Base-by-base conservation (phyloP, 2,113 vertebrate genomes). In the Regulus satrapa region DNA sequence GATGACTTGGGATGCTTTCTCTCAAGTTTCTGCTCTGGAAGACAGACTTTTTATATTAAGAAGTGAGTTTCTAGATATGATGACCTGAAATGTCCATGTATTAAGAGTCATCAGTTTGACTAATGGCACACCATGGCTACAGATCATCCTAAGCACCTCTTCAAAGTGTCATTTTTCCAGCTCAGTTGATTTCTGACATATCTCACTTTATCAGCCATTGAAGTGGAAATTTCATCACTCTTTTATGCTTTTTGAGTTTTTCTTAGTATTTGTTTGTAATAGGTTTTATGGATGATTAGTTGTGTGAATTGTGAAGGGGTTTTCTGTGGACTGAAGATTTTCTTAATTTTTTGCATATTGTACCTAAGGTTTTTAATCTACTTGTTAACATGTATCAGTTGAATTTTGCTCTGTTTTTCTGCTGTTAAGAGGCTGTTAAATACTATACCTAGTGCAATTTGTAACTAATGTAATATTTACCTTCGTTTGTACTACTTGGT, bases 281-380 rank as follows among this genome's bases (percentile, higher is more conserved):
- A 97, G 97, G 95, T 97, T 98, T 98, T 98, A 97, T 97, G 98
- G 98, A 93, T 98, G 98, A 98, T 98, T 98, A 97, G 97, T 97
- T 98, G 96, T 98, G 85, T 62, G 96, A 96, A 97, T 97, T 97
- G 89, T 49, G 41, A 94, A 31, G 11, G 17, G 14, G 11, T 29
- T 97, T 97, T 95, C 94, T 63, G 14, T 56, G 59, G 89, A 82
- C 59, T 40, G 78, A 77, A 73, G 43, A 87, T 45, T 86, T 85
- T 94, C 96, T 96, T 97, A 97, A 98, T 97, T 97, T 97, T 95
- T 86, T 90, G 54, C 45, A 12, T 78, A 14, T 81, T 14, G 9
- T 18, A 20, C 19, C 68, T 81, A 40, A 28, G 8, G 25, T 63
- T 95, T 82, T 77, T 71, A 83, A 88, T 83, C 29, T 81, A 18